Base-by-base conservation (phyloP, 2,113 vertebrate genomes). In the Gavialis gangeticus region DNA sequence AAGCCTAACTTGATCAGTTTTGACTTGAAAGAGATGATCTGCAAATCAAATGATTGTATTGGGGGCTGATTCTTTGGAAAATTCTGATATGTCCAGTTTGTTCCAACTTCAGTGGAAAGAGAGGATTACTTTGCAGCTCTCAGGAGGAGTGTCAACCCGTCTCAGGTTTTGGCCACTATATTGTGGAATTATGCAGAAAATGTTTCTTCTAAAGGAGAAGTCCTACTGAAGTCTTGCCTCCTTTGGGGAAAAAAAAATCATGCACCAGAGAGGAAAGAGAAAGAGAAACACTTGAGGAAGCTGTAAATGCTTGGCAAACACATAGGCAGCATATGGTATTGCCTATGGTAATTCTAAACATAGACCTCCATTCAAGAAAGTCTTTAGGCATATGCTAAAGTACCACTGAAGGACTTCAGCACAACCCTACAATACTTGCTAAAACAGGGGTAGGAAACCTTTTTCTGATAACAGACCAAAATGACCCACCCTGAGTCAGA, bases 261-360 rank as follows among this genome's bases (percentile, higher is more conserved):
- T 82, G 37, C 3, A 79, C 1, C 21, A 69, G 34, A 79, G 6
- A 0, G 21, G 19, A 22, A 60, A 62, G 16, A 46, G 30, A 10
- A 37, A 24, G 5, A 7, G 37, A 66, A 82, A 15, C 1, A 0
- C 0, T 5, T 6, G 88, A 10, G 13, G 5, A 94, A 30, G 2
- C 54, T 18, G 19, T 4, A 77, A 30, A 93, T 46, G 4, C 62
- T 58, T 85, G 56, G 71, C 85, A 28, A 73, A 3, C 15, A n/a
- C 12, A 7, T 0, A 69, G 1, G 3, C 3, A 88, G 77, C 10
- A 60, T 87, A 90, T 46, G 82, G 82, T 17, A 21, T 56, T 5
- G 18, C 3, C 6, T 37, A 5, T 6, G 2, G 46, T 34, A 79
- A 58, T 5, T n/a, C 27, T 6, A 90, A 87, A 60, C 4, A 15